phyloP scores from a whole-genome alignment of 2,888 invertebrate genomes.

The Cosmia trapezina region DNA sequence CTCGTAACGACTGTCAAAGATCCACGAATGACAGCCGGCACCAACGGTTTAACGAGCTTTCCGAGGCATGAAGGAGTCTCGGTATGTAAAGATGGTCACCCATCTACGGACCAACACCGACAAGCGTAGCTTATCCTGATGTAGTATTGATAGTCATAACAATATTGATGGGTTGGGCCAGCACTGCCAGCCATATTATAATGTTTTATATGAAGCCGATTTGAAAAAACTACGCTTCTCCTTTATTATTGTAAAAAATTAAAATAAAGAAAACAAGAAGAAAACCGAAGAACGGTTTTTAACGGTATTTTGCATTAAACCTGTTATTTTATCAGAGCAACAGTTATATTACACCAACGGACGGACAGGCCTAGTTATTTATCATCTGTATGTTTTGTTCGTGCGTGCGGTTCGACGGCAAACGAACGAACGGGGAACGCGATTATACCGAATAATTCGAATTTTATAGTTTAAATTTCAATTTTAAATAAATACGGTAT shows the following conservation, averaged over 20 bases:
- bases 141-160: not conserved
- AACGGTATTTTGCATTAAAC: not conserved
- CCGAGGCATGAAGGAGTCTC: too few relatives aligned
- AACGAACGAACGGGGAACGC: conserved; percentile 60
- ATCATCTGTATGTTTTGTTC: conserved; percentile 55
- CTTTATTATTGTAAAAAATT: not conserved
- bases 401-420: conserved; percentile 54
- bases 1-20: too few relatives aligned
- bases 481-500: conserved; percentile 41
- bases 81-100: too few relatives aligned
- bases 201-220: not conserved
- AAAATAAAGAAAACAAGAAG: too few relatives aligned
- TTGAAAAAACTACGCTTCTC: not conserved
- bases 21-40: too few relatives aligned
- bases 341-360: not conserved
- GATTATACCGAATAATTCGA: conserved; percentile 53
- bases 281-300: not conserved
- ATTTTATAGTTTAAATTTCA: conserved; percentile 27
- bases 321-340: conserved; percentile 14
- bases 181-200: not conserved
- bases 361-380: conserved; percentile 49
- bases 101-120: too few relatives aligned
- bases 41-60: too few relatives aligned
- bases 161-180: not conserved
- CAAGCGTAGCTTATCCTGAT: too few relatives aligned